Percentiles rank a stretch among this genome's conserved stretches.
Evolutionary conservation across 2,888 invertebrate genomes (phyloP).

Genomic region (Euzophera pinguis): DNA sequence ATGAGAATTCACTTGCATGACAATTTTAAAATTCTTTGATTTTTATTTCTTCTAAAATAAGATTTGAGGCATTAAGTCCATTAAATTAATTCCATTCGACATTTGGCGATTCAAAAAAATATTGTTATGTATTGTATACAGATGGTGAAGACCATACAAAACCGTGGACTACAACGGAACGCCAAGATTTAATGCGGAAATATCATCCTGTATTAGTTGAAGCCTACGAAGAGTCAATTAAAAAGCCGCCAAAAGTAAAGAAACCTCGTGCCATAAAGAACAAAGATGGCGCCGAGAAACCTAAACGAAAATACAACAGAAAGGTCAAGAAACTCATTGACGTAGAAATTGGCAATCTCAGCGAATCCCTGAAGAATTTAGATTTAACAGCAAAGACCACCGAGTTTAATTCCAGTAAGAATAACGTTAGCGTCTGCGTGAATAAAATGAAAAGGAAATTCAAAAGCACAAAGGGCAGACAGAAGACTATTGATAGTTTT

Average conservation of each 20-base stretch:
- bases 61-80: too few species aligned
- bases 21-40: too few species aligned
- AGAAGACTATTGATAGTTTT: conserved; percentile 65
- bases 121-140: conserved; percentile 22
- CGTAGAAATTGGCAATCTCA: conserved; percentile 31
- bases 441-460: conserved; percentile 65
- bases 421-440: conserved; percentile 57
- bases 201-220: conserved; percentile 83
- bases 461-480: conserved; percentile 44
- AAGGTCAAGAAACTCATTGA: conserved; percentile 45
- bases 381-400: conserved; percentile 31
- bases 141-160: conserved; percentile 69
- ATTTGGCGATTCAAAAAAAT: too few species aligned
- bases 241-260: conserved; percentile 74
- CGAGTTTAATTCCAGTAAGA: conserved; percentile 42
- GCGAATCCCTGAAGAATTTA: conserved; percentile 42
- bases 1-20: too few species aligned
- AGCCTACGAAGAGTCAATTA: conserved; percentile 75
- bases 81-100: too few species aligned
- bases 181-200: conserved; percentile 80
- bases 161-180: conserved; percentile 84
- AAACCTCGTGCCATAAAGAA: conserved; percentile 46
- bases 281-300: conserved; percentile 47
- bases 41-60: too few species aligned
- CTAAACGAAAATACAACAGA: conserved; percentile 59